phyloP scores from a whole-genome alignment of 1,140 invertebrate genomes.

The Oryctes rhinoceros region DNA sequence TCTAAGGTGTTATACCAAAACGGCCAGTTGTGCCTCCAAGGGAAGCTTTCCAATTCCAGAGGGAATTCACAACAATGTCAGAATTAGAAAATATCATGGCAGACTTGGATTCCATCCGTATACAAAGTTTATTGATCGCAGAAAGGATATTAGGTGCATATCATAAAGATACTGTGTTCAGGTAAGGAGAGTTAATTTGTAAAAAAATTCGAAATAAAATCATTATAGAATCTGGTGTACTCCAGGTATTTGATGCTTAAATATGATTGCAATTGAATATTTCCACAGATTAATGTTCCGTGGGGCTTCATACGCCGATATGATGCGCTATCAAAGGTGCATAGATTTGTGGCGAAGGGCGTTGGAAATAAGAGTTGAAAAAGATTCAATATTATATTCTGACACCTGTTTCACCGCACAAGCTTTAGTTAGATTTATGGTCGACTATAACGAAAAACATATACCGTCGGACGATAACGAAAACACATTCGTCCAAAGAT shows the following conservation, averaged over 20 bases:
- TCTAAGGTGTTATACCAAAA: conserved; percentile 64
- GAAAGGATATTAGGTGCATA: conserved; percentile 80
- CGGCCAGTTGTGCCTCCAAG: conserved; percentile 66
- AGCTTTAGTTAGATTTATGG: conserved; percentile 78
- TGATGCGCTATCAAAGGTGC: conserved; percentile 82
- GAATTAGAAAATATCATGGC: conserved; percentile 76
- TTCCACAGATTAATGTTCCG: conserved; percentile 63
- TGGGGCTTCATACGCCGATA: conserved; percentile 88
- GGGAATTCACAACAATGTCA: conserved; percentile 75
- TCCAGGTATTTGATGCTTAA: too few relatives aligned
- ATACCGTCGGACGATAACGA: conserved; percentile 64
- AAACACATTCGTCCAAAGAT: conserved; percentile 67
- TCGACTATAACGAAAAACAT: conserved; percentile 77
- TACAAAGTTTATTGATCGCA: conserved; percentile 84
- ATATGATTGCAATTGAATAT: too few relatives aligned
- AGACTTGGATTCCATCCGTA: conserved; percentile 82
- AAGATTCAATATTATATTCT: conserved; percentile 70
- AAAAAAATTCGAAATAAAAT: too few relatives aligned
- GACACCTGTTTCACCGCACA: conserved; percentile 86
- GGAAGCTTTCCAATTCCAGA: conserved; percentile 70
- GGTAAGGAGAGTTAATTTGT: conserved; percentile 56
- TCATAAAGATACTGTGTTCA: conserved; percentile 88
- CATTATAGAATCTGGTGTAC: too few relatives aligned
- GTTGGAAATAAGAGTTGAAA: conserved; percentile 79
- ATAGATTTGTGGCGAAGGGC: conserved; percentile 86